phyloP scores from a whole-genome alignment of 2,888 invertebrate species.

The Aphidoletes aphidimyza region DNA sequence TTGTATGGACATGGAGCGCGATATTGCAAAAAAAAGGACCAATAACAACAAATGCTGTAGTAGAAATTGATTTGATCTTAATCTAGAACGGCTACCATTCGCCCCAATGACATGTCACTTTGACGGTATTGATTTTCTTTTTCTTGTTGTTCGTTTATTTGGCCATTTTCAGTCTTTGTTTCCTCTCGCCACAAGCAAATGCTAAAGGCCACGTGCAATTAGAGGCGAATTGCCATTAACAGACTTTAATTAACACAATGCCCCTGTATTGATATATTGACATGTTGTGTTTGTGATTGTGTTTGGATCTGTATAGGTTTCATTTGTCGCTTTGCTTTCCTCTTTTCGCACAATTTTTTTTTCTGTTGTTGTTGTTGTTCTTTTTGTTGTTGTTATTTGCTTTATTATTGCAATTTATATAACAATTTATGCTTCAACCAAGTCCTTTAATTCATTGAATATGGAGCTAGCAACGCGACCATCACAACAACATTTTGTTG shows the following conservation, averaged over 20 bases:
- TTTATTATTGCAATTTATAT: too few species aligned
- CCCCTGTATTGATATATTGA: too few species aligned
- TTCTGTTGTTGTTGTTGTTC: too few species aligned
- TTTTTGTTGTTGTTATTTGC: too few species aligned
- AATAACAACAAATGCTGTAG: neutral
- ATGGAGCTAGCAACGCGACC: neutral
- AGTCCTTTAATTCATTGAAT: too few species aligned
- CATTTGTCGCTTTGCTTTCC: too few species aligned
- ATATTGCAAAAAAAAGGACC: neutral
- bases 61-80: conserved; percentile 25
- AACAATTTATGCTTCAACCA: too few species aligned
- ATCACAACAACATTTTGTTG: conserved; percentile 9
- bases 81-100: neutral
- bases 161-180: neutral
- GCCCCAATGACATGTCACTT: neutral
- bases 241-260: neutral
- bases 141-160: neutral
- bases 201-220: conserved; percentile 21
- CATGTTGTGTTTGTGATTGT: too few species aligned
- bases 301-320: too few species aligned
- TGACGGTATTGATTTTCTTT: neutral
- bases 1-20: neutral
- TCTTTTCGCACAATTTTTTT: too few species aligned
- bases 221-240: neutral
- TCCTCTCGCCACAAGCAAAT: neutral